A percentile compares a stretch with the other conserved stretches of the same genome.
These are phyloP conservation scores for Solenodon paradoxus DNA, from an alignment of 2,113 vertebrate genomes.

Conservation along the genomic window DNA sequence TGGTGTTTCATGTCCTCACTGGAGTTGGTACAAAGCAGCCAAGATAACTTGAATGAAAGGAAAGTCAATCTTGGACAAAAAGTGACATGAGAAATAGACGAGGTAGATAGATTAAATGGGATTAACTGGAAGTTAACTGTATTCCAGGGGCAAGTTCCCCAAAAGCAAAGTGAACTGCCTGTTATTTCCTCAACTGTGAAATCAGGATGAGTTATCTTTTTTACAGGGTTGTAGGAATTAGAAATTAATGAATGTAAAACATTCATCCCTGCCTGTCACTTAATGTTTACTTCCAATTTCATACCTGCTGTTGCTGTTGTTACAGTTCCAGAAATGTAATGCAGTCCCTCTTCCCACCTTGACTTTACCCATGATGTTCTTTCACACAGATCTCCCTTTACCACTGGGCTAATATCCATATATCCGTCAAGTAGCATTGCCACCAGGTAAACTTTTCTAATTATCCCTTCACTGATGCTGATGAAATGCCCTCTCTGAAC, in stretches of 20 bases:
- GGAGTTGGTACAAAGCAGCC: neutral
- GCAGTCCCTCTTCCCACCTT: neutral
- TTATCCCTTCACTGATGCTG: neutral
- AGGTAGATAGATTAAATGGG: neutral
- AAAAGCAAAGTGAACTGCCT: neutral
- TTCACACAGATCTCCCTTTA: neutral
- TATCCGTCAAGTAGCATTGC: neutral
- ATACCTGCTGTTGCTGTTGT: neutral
- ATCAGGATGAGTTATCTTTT: neutral
- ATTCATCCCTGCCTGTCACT: neutral
- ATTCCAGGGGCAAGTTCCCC: neutral
- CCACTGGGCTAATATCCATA: neutral
- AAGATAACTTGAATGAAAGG: constrained; percentile 26
- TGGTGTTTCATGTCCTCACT: neutral
- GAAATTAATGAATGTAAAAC: neutral
- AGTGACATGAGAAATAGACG: neutral
- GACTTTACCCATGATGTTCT: neutral
- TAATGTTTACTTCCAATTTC: neutral
- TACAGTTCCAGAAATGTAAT: neutral
- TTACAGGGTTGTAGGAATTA: neutral
- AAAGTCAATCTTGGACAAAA: neutral
- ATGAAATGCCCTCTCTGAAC: neutral
- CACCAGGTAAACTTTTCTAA: neutral
- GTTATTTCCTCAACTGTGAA: neutral
- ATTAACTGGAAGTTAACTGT: neutral